phyloP scores from a whole-genome alignment of 2,113 vertebrate species.

The Porphyrio hochstetteri region DNA sequence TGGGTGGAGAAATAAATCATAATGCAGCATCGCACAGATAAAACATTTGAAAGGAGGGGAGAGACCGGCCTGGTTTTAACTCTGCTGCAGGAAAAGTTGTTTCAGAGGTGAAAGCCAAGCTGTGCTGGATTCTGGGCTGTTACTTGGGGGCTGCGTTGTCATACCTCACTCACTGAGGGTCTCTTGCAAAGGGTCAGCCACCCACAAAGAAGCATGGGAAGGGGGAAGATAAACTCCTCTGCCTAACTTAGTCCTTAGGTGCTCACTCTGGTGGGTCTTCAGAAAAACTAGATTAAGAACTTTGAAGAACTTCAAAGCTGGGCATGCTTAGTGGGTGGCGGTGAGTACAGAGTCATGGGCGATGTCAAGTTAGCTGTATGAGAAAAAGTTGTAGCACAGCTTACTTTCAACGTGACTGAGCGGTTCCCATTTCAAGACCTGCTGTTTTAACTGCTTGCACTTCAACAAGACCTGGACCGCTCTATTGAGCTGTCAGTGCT shows the following conservation, averaged over 20 bases:
- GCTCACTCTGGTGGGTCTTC: neutral
- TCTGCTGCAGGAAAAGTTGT: neutral
- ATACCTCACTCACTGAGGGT: neutral
- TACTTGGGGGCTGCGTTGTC: rapidly evolving
- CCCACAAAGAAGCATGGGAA: neutral
- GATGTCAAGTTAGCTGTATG: neutral
- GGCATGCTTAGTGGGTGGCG: neutral
- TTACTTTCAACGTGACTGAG: neutral
- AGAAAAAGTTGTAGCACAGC: rapidly evolving
- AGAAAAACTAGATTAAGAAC: neutral
- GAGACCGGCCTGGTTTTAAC: neutral
- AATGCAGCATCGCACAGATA: neutral
- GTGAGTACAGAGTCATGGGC: neutral
- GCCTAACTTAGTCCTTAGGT: neutral
- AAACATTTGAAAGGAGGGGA: neutral
- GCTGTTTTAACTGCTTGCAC: neutral
- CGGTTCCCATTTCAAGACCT: neutral
- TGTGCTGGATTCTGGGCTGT: neutral
- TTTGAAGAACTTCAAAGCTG: neutral
- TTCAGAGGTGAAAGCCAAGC: neutral
- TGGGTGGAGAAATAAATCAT: neutral
- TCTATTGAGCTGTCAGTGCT: neutral
- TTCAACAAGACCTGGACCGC: neutral
- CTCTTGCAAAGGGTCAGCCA: neutral
- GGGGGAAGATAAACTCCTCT: neutral